Conservation (phyloP, 2,113 vertebrate species). For the Psittacula cyanocephala region DNA sequence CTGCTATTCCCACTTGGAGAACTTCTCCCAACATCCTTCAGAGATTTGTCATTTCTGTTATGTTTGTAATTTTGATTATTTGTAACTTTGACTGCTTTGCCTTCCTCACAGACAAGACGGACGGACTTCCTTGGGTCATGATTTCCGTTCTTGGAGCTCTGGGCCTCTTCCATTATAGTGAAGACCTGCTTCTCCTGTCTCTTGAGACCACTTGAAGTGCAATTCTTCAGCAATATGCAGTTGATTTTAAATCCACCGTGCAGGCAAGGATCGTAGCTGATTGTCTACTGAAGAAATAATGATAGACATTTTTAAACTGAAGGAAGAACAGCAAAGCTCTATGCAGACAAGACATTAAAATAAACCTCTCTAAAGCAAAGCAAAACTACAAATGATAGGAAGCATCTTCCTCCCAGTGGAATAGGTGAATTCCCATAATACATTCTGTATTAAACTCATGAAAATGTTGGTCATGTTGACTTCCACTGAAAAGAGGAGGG, state of each 20-base stretch:
- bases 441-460: neutral
- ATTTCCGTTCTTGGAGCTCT: constrained; percentile 84
- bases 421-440: neutral
- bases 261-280: constrained; percentile 69
- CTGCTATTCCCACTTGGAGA: constrained; percentile 74
- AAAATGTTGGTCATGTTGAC: neutral
- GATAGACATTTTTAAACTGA: constrained; percentile 20
- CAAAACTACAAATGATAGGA: neutral
- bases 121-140: constrained; percentile 81
- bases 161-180: constrained; percentile 88
- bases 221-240: constrained; percentile 69
- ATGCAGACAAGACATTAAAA: neutral
- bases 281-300: constrained; percentile 65
- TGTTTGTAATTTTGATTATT: constrained; percentile 82
- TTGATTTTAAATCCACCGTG: constrained; percentile 70
- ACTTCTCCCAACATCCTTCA: constrained; percentile 75
- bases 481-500: neutral
- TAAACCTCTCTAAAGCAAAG: neutral
- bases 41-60: constrained; percentile 77
- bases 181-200: constrained; percentile 68
- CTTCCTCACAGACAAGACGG: constrained; percentile 78
- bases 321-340: neutral
- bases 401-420: neutral
- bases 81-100: constrained; percentile 78
- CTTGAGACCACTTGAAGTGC: constrained; percentile 67